Evolutionary conservation across 2,113 vertebrate genomes (phyloP).

Genomic region (Echinops telfairi): DNA sequence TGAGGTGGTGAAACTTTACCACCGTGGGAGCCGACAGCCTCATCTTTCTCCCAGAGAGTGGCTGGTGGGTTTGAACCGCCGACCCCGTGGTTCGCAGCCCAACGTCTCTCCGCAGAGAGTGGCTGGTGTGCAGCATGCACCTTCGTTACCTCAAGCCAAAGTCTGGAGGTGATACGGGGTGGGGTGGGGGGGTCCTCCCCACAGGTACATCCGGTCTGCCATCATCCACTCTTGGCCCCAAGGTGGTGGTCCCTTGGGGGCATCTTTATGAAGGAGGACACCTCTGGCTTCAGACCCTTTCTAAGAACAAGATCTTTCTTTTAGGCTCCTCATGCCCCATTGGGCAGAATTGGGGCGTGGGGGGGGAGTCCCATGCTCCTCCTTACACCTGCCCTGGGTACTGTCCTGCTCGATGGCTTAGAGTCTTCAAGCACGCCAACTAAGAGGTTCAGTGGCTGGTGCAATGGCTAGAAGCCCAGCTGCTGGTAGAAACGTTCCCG

Average conservation of each 20-base stretch:
- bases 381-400: background rate
- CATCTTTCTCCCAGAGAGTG: too few relatives aligned
- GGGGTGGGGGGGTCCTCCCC: too few relatives aligned
- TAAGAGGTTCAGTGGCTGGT: background rate
- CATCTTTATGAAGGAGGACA: too few relatives aligned
- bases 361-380: background rate
- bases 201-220: rapidly evolving
- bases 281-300: background rate
- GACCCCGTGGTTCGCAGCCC: too few relatives aligned
- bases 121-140: background rate
- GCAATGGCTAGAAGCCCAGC: background rate
- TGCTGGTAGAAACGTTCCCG: background rate
- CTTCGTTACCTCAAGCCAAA: background rate
- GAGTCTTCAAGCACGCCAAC: background rate
- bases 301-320: background rate
- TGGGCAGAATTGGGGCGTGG: background rate
- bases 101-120: rapidly evolving
- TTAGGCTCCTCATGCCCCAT: background rate
- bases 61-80: too few relatives aligned
- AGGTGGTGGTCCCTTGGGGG: rapidly evolving
- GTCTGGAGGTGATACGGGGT: rapidly evolving
- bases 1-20: too few relatives aligned
- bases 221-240: background rate
- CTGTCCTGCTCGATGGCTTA: background rate
- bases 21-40: too few relatives aligned